Percentiles rank a stretch among this genome's conserved stretches.
These are phyloP conservation scores for Euplexia lucipara DNA, from an alignment of 2,888 invertebrate species.

Conservation along the genomic window DNA sequence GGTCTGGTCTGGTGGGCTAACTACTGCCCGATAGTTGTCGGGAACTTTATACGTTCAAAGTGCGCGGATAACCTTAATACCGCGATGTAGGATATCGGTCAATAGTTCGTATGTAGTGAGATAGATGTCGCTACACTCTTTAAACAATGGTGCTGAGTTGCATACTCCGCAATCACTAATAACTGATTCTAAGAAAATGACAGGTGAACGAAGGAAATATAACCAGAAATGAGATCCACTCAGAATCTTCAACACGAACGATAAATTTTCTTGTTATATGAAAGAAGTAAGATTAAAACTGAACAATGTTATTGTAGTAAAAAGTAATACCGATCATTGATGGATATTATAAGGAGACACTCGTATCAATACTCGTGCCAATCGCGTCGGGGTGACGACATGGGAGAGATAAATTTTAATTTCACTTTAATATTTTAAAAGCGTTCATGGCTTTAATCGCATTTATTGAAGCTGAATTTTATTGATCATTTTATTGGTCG, in stretches of 20 bases:
- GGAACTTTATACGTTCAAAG: no score
- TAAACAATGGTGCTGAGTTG: background rate
- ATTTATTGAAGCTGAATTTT: slow-evolving; percentile 73
- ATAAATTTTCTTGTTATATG: background rate
- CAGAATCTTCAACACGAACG: slow-evolving; percentile 3
- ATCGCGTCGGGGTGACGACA: slow-evolving; percentile 28
- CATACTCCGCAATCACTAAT: background rate
- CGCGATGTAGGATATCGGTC: no score
- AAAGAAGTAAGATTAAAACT: slow-evolving; percentile 7
- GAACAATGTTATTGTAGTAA: slow-evolving; percentile 2
- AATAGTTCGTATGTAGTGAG: no score
- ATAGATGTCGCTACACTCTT: no score
- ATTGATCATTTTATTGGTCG: slow-evolving; percentile 77
- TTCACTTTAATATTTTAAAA: slow-evolving; percentile 67
- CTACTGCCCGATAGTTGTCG: no score
- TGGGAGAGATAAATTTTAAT: slow-evolving; percentile 56
- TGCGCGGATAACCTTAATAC: no score
- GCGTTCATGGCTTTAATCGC: slow-evolving; percentile 67
- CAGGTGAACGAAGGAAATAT: background rate
- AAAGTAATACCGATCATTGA: slow-evolving; percentile 20
- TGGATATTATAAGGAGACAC: slow-evolving; percentile 31
- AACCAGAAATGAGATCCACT: background rate
- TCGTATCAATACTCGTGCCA: slow-evolving; percentile 54
- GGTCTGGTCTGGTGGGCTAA: no score
- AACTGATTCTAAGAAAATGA: background rate